Conservation (phyloP, 2,888 invertebrate genomes). For the Zaprionus bogoriensis region DNA sequence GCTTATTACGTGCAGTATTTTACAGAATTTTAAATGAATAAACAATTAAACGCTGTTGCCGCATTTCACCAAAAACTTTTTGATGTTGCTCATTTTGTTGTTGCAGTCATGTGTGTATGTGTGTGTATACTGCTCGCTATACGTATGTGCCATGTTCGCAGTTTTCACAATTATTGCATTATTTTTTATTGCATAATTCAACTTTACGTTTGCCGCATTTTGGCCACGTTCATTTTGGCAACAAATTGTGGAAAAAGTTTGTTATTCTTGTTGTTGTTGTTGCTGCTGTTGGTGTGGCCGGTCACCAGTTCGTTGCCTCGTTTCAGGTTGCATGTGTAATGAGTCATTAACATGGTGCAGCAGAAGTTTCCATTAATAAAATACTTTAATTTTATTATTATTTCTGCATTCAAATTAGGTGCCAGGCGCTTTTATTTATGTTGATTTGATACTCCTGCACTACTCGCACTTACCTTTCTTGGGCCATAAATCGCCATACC, state of each 20-base stretch:
- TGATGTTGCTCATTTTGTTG: slow-evolving; percentile 8
- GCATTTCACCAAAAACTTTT: slow-evolving; percentile 11
- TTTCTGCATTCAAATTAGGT: slow-evolving; percentile 70
- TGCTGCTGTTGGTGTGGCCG: slow-evolving; percentile 1
- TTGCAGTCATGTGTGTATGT: neutral
- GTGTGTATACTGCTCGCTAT: neutral
- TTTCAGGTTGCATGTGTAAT: slow-evolving; percentile 73
- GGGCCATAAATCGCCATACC: slow-evolving; percentile 26
- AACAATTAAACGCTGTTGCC: slow-evolving; percentile 15
- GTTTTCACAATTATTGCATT: slow-evolving; percentile 66
- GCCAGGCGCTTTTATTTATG: slow-evolving; percentile 70
- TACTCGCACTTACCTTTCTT: neutral
- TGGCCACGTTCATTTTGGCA: slow-evolving; percentile 67
- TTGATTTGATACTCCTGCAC: slow-evolving; percentile 37
- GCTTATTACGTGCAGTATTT: slow-evolving; percentile 15
- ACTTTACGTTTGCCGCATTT: slow-evolving; percentile 74
- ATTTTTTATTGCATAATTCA: slow-evolving; percentile 74
- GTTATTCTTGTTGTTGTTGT: slow-evolving; percentile 21
- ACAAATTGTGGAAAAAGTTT: slow-evolving; percentile 65
- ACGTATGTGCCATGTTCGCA: slow-evolving; percentile 37
- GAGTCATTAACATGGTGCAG: slow-evolving; percentile 75
- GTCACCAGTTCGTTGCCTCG: slow-evolving; percentile 28
- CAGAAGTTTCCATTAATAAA: slow-evolving; percentile 46
- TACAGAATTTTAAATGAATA: slow-evolving; percentile 13
- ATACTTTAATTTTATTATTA: slow-evolving; percentile 42